Conservation (phyloP, 2,888 invertebrate genomes). For the Trichogramma dendrolimi region DNA sequence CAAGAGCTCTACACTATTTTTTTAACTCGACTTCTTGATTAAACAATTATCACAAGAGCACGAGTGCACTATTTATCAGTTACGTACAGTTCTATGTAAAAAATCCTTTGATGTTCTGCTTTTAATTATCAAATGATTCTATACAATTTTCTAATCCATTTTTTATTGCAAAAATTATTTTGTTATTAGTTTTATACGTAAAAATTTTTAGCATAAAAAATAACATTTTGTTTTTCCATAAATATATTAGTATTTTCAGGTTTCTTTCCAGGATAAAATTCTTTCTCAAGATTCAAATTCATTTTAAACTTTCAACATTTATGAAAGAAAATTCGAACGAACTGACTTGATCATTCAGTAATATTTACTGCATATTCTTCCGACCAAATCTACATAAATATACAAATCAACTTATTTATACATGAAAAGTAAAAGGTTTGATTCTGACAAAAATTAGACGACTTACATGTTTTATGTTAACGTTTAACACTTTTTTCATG, state of each 20-base stretch:
- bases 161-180: conserved; percentile 19
- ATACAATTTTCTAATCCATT: conserved; percentile 11
- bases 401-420: no score
- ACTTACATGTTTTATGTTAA: no score
- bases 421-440: no score
- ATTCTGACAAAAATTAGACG: no score
- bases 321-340: no score
- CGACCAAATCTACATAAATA: no score
- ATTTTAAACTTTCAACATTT: no score
- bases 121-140: conserved; percentile 16
- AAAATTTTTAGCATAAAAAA: conserved; percentile 26
- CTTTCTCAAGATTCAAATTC: no score
- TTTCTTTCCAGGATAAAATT: no score
- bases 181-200: conserved; percentile 13
- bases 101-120: conserved; percentile 17
- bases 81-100: conserved; percentile 2
- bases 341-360: no score
- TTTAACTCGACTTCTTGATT: conserved; percentile 34
- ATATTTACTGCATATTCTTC: no score
- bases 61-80: conserved; percentile 31
- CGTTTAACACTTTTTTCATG: no score
- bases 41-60: conserved; percentile 42
- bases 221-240: conserved; percentile 25
- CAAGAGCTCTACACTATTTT: conserved; percentile 28
- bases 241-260: conserved; percentile 15